phyloP scores from a whole-genome alignment of 2,113 vertebrate genomes.

The Seriola quinqueradiata region DNA sequence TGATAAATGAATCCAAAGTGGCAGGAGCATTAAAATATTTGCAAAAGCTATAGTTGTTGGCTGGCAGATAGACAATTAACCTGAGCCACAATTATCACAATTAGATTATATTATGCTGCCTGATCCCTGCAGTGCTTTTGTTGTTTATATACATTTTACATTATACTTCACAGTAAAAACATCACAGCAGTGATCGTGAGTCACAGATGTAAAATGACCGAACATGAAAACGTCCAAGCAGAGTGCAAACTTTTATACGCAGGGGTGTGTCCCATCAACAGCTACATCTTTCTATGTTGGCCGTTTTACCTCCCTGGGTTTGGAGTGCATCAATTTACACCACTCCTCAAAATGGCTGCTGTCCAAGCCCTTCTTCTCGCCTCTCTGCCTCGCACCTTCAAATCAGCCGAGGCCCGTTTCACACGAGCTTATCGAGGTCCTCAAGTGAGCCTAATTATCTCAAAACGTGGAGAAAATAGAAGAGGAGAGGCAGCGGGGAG shows the following conservation, averaged over 20 bases:
- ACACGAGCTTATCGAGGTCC: conserved; percentile 30
- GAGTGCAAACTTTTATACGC: background rate
- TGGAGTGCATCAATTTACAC: conserved; percentile 14
- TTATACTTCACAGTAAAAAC: too few relatives aligned
- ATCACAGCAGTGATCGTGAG: background rate
- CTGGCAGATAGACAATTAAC: too few relatives aligned
- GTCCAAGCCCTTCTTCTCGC: conserved; percentile 32
- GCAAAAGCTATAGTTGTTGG: background rate
- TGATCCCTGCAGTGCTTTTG: too few relatives aligned
- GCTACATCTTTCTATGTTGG: background rate
- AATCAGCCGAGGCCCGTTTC: background rate
- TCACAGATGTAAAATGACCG: background rate
- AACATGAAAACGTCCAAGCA: background rate
- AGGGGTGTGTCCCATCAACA: background rate
- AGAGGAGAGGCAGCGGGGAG: background rate
- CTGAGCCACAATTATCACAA: too few relatives aligned
- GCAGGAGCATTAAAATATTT: background rate
- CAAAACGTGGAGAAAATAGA: conserved; percentile 2
- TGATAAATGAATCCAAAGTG: background rate
- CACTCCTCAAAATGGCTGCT: conserved; percentile 21
- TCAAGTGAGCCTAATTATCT: conserved; percentile 21
- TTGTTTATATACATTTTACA: too few relatives aligned
- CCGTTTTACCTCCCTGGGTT: conserved; percentile 14
- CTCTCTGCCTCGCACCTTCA: conserved; percentile 18
- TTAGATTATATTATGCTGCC: too few relatives aligned